Base-by-base conservation (phyloP, 2,888 invertebrate genomes). In the Sphinx pinastri region DNA sequence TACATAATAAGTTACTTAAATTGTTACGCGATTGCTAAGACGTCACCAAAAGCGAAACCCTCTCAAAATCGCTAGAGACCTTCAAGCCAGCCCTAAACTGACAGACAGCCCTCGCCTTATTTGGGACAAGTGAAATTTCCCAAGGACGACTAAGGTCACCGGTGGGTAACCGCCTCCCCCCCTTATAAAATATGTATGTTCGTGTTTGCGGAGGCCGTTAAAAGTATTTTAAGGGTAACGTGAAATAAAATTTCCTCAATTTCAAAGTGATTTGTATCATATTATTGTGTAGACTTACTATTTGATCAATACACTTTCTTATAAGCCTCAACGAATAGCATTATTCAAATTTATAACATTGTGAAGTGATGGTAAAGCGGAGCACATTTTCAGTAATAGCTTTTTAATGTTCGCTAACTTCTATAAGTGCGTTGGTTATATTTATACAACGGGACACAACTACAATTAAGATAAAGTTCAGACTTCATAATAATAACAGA, bases 131-230 rank as follows among this genome's bases (percentile, higher is more conserved):
- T 63, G 19, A 47, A 55, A 49, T 63, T 63, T 63, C 5, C 19
- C 49, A 63, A 63, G 63, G 63, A 63, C 63, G 63, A 63, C 63
- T 16, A 63, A 63, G 63, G 63, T 63, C 63, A 63, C 49, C 47
- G 49, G 63, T 49, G 63, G 63, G 63, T 63, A 63, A 63, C 49
- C 47, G 63, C 16, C 63, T 47, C 13, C 60, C 47, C 16, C 47
- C 25, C 13, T 58, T 63, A 63, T 63, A 63, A 19, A 63, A 63
- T 63, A 63, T 63, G 49, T 16, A 49, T 63, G 49, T 47, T 12
- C 19, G 19, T 13, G 63, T 49, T 63, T 63, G 49, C 45, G 49
- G 49, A 49, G 63, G 47, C 19, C 63, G 49, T 63, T 49, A 63
- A 63, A 63, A 63, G 63, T n/a, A 49, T 19, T 63, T 19, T 47